These are phyloP conservation scores for Drosophila koepferae DNA, from an alignment of 2,888 invertebrate genomes.

Conservation along the genomic window DNA sequence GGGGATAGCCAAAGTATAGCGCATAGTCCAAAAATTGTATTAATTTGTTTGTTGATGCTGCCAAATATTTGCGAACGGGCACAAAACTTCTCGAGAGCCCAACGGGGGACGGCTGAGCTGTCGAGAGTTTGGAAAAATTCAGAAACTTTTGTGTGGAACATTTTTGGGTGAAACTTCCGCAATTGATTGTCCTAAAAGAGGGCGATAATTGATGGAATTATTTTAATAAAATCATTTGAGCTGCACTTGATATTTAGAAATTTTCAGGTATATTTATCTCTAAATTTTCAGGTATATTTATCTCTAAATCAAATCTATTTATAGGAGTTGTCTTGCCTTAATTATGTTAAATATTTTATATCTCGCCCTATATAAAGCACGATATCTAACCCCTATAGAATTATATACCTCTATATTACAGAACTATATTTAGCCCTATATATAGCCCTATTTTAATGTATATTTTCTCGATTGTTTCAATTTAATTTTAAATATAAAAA, in stretches of 20 bases:
- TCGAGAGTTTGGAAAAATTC: slow-evolving; percentile 21
- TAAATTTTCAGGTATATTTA: neutral
- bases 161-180: neutral
- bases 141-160: slow-evolving; percentile 5
- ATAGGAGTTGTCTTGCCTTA: neutral
- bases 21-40: slow-evolving; percentile 47
- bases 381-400: too few relatives aligned
- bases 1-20: slow-evolving; percentile 18
- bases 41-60: slow-evolving; percentile 60
- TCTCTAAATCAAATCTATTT: neutral
- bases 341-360: too few relatives aligned
- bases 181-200: neutral
- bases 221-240: neutral
- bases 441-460: too few relatives aligned
- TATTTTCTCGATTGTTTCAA: too few relatives aligned
- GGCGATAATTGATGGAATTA: slow-evolving; percentile 18
- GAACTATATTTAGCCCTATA: too few relatives aligned
- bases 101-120: neutral
- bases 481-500: too few relatives aligned
- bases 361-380: too few relatives aligned
- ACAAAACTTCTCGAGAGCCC: slow-evolving; percentile 4
- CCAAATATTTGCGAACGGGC: slow-evolving; percentile 46
- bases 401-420: too few relatives aligned
- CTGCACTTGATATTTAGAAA: neutral
- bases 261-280: neutral